phyloP scores from a whole-genome alignment of 2,113 vertebrate genomes.

The Anas platyrhynchos region DNA sequence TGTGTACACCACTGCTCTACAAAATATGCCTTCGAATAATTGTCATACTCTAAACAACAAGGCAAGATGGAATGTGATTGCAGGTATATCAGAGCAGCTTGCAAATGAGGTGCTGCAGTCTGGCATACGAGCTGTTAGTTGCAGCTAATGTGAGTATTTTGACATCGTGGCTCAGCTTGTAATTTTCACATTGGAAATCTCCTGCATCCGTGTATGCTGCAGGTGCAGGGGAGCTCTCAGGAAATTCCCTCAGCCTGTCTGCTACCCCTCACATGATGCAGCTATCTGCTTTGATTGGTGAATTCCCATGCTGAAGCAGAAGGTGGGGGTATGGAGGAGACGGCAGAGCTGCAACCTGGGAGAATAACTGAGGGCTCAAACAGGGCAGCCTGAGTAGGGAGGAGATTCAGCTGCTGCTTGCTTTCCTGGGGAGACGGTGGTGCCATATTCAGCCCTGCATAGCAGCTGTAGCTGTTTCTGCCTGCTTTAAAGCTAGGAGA shows the following conservation, averaged over 20 bases:
- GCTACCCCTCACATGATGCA: background rate
- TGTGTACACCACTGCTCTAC: background rate
- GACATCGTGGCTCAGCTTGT: background rate
- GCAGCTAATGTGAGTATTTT: background rate
- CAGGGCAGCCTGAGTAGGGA: background rate
- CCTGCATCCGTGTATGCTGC: background rate
- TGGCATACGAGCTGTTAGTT: constrained; percentile 14
- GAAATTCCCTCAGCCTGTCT: constrained; percentile 19
- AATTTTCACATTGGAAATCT: background rate
- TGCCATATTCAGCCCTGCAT: background rate
- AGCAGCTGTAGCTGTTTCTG: background rate
- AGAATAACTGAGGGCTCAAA: background rate
- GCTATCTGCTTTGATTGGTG: constrained; percentile 36
- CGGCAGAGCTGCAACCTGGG: background rate
- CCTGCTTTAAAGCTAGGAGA: background rate
- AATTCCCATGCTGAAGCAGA: background rate
- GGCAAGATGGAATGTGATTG: constrained; percentile 22
- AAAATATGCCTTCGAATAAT: background rate
- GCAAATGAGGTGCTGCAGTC: constrained; percentile 58
- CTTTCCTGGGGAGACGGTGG: background rate
- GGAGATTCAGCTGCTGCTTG: background rate
- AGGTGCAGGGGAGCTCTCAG: constrained; percentile 27
- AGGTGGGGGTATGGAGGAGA: background rate
- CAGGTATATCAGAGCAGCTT: constrained; percentile 26
- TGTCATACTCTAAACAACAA: background rate